phyloP scores from a whole-genome alignment of 30 jellyfish, hydroid and myxozoan species.

The Catostylus mosaicus region DNA sequence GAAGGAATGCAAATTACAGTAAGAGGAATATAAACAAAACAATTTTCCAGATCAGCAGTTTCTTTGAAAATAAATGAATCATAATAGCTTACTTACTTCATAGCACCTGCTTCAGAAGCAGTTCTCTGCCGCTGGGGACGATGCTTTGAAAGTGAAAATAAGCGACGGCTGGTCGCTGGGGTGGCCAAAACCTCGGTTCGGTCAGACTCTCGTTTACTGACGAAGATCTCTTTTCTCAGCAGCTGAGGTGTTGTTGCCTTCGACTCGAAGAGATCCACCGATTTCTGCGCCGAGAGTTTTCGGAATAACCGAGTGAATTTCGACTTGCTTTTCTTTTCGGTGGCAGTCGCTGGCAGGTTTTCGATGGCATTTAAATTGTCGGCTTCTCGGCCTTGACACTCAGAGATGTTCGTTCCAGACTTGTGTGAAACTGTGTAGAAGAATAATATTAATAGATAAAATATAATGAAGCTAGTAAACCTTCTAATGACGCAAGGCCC shows the following conservation, averaged over 20 bases:
- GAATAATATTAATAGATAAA: too few species aligned
- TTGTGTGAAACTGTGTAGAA: too few species aligned
- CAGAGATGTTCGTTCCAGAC: too few species aligned
- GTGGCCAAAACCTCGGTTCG: conserved; percentile 54
- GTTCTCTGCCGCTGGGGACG: conserved; percentile 69
- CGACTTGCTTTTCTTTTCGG: conserved; percentile 47
- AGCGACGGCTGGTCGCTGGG: conserved; percentile 48
- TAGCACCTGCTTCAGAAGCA: conserved; percentile 49
- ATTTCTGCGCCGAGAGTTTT: conserved; percentile 44
- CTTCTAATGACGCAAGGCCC: too few species aligned
- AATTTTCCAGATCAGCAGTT: too few species aligned
- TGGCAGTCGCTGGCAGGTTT: conserved; percentile 1
- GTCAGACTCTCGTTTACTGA: conserved; percentile 8
- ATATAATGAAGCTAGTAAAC: too few species aligned
- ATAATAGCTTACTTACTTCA: background rate
- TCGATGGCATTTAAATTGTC: background rate
- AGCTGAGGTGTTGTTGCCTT: conserved; percentile 48
- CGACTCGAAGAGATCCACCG: conserved; percentile 16
- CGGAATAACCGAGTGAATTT: conserved; percentile 32
- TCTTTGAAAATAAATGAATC: background rate
- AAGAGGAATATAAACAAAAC: too few species aligned
- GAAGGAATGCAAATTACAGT: too few species aligned
- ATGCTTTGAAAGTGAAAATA: conserved; percentile 28
- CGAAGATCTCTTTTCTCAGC: conserved; percentile 10
- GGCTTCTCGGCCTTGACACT: background rate